Conservation (phyloP, 2,797 vertebrate genomes). For the Paramormyrops hopkinsi region DNA sequence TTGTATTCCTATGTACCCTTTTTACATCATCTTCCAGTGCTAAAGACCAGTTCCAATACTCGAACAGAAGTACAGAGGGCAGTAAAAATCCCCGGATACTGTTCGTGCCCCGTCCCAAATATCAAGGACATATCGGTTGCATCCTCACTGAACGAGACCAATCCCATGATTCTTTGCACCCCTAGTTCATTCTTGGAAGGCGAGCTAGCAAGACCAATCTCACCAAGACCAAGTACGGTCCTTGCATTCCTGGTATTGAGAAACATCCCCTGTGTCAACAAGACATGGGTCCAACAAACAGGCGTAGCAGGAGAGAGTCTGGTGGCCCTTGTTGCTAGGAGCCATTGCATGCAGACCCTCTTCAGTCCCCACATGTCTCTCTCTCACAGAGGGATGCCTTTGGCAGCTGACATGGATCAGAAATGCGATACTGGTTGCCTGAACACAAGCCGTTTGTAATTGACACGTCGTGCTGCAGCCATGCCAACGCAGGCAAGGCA, state of each 20-base stretch:
- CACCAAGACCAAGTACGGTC: neutral
- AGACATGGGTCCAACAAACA: neutral
- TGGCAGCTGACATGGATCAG: constrained; percentile 6
- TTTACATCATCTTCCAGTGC: neutral
- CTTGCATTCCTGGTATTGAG: neutral
- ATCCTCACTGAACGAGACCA: neutral
- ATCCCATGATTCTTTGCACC: neutral
- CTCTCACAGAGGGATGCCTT: neutral
- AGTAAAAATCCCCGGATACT: neutral
- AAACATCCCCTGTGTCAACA: neutral
- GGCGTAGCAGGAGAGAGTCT: neutral
- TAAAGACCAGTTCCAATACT: neutral
- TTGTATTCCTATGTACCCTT: neutral
- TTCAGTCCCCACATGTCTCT: neutral
- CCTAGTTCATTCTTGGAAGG: neutral
- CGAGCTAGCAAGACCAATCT: neutral
- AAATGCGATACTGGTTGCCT: constrained; percentile 12
- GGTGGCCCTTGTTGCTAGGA: constrained; percentile 16
- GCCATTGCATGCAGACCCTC: neutral
- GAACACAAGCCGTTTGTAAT: constrained; percentile 13
- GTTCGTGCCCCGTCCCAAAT: neutral
- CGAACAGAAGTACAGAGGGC: neutral
- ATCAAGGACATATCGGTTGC: neutral
- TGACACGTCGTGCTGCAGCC: neutral
- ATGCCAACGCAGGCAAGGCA: neutral